Evolutionary conservation across 2,113 vertebrate genomes (phyloP).

Genomic region (Chamaea fasciata): DNA sequence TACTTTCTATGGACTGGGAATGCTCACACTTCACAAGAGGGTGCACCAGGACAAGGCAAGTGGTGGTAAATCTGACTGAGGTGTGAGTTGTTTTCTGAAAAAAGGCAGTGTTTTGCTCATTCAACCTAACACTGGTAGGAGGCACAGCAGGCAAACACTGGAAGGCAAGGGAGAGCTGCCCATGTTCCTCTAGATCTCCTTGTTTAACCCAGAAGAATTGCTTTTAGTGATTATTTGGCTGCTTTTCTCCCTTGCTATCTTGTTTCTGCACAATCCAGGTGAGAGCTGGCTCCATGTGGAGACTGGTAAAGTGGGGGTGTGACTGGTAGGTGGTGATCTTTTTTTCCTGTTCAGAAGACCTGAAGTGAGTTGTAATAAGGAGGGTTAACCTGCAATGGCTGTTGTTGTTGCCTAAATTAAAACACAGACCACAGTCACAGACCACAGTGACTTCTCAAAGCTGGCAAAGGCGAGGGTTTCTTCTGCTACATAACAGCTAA

Average conservation of each 20-base stretch:
- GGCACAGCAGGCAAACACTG: not conserved
- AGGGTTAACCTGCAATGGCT: not conserved
- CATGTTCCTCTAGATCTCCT: not conserved
- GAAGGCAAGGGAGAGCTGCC: not conserved
- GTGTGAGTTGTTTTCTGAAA: not conserved
- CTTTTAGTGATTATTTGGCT: not conserved
- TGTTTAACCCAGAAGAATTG: not conserved
- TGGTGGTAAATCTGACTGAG: not conserved
- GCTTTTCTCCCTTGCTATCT: not conserved
- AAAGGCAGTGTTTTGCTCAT: not conserved
- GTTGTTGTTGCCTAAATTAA: not conserved
- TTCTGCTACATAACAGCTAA: slow-evolving; percentile 6
- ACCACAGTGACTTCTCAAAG: not conserved
- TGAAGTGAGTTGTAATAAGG: not conserved
- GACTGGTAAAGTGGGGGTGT: not conserved
- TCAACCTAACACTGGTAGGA: not conserved
- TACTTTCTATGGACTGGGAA: not conserved
- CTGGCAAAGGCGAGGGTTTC: not conserved
- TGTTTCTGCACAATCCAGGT: not conserved
- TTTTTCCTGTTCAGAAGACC: not conserved
- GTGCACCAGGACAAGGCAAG: not conserved
- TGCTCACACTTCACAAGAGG: not conserved
- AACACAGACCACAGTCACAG: too few relatives aligned
- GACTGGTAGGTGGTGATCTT: not conserved
- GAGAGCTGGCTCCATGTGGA: not conserved